Base-by-base conservation (phyloP, 2,888 invertebrate species). In the Cistogaster globosa region DNA sequence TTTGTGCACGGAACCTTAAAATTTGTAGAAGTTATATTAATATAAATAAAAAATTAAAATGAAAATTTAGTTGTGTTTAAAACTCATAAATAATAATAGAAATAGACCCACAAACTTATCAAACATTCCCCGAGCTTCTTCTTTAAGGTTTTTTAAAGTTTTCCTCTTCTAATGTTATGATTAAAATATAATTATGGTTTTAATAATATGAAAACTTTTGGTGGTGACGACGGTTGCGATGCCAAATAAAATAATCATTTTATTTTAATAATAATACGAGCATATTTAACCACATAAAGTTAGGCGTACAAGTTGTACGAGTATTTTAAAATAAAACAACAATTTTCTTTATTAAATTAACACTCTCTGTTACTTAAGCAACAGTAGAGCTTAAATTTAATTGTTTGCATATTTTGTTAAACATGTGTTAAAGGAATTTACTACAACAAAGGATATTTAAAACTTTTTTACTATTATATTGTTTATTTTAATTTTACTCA, bases 381-480 rank as follows among this genome's bases (percentile, higher is more conserved):
- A 18, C 18, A 57, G 22, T 32, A 32, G 65, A 80, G 58, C 58
- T 67, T n/a, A 36, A 72, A 74, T 74, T 67, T 80, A 80, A 80
- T 80, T 80, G 80, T 42, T 53, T 74, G 72, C 58, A 67, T 36
- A 36, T 18, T 26, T 68, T 69, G 38, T 42, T n/a, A 18, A 63
- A 55, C 53, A 38, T 60, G 14, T 69, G 68, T 62, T 26, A n/a
- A 62, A 32, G 26, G 20, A 36, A 12, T 16, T 20, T 38, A 60
- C 18, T 42, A 60, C 32, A 18, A n/a, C 32, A 55, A 22, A 45
- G 32, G 51, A 69, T 69, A 42, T 55, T 69, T 42, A 62, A 53
- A 32, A 45, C 26, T 26, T 53, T 57, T 58, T 55, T 22, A 16
- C 26, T 53, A 78, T 62, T 69, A 69, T 53, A 55, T 53, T 78